phyloP scores from a whole-genome alignment of 2,888 invertebrate genomes.

The Dicyrtomina minuta region DNA sequence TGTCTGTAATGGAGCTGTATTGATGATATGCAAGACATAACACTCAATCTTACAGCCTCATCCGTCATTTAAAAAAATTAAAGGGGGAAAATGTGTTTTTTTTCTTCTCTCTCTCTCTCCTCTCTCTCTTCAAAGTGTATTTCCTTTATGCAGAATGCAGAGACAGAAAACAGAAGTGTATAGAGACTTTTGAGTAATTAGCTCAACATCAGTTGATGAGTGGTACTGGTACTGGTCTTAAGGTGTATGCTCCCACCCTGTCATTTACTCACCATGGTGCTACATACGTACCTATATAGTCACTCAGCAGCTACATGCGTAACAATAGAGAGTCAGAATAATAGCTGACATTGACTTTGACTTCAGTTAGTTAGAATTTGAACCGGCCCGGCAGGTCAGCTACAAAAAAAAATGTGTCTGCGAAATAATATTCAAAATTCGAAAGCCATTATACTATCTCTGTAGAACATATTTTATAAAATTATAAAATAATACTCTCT shows the following conservation, averaged over 20 bases:
- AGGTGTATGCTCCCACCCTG: too few species aligned
- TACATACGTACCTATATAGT: too few species aligned
- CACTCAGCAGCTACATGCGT: too few species aligned
- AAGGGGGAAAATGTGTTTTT: conserved; percentile 1
- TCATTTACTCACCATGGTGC: too few species aligned
- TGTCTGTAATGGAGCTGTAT: background rate
- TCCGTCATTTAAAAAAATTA: conserved; percentile 1
- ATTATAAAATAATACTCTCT: too few species aligned
- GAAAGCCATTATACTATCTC: background rate
- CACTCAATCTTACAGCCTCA: conserved; percentile 16
- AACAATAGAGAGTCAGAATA: too few species aligned
- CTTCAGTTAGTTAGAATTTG: too few species aligned
- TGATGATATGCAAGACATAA: background rate
- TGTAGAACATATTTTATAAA: background rate
- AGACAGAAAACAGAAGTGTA: too few species aligned
- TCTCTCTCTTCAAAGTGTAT: too few species aligned
- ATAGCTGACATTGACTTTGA: too few species aligned
- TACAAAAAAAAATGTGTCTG: conserved; percentile 9
- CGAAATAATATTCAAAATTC: background rate
- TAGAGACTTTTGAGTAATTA: conserved; percentile 28
- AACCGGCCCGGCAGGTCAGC: conserved; percentile 23
- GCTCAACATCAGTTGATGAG: conserved; percentile 7
- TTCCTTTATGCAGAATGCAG: too few species aligned
- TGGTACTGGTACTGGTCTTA: background rate
- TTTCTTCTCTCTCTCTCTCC: too few species aligned